Percentiles rank a stretch among this genome's conserved stretches.
Evolutionary conservation across 2,797 vertebrate genomes (phyloP).

Genomic region (Myotis daubentonii): DNA sequence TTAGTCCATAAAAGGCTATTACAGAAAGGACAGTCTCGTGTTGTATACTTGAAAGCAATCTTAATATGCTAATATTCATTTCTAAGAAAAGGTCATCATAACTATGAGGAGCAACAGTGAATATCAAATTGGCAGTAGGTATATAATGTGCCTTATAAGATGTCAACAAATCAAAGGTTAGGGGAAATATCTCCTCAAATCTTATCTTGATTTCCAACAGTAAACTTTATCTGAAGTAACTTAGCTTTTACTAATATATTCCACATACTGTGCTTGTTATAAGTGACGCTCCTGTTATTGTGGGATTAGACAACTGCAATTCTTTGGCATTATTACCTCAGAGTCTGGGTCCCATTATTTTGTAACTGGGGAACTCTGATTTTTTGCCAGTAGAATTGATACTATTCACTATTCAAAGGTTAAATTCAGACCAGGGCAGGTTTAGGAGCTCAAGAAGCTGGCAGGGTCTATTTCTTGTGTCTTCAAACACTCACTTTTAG

Average conservation of each 20-base stretch:
- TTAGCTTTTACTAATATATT: not conserved
- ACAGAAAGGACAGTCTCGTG: not conserved
- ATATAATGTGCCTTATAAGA: not conserved
- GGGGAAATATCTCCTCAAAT: not conserved
- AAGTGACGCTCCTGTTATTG: not conserved
- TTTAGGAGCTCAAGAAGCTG: not conserved
- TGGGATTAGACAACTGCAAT: not conserved
- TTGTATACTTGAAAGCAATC: not conserved
- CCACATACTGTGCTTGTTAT: not conserved
- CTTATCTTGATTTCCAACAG: not conserved
- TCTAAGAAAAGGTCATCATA: not conserved
- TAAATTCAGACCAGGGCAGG: not conserved
- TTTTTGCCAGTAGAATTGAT: not conserved
- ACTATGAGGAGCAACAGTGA: not conserved
- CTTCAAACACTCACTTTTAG: not conserved
- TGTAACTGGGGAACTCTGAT: not conserved
- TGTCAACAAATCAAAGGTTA: not conserved
- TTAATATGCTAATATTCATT: not conserved
- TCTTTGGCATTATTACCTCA: not conserved
- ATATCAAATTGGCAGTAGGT: not conserved
- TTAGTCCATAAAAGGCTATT: not conserved
- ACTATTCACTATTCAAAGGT: not conserved
- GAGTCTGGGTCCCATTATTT: not conserved
- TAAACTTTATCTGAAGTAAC: not conserved
- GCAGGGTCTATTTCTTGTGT: not conserved